phyloP scores from a whole-genome alignment of 2,888 invertebrate genomes.

The Pandemis corylana region DNA sequence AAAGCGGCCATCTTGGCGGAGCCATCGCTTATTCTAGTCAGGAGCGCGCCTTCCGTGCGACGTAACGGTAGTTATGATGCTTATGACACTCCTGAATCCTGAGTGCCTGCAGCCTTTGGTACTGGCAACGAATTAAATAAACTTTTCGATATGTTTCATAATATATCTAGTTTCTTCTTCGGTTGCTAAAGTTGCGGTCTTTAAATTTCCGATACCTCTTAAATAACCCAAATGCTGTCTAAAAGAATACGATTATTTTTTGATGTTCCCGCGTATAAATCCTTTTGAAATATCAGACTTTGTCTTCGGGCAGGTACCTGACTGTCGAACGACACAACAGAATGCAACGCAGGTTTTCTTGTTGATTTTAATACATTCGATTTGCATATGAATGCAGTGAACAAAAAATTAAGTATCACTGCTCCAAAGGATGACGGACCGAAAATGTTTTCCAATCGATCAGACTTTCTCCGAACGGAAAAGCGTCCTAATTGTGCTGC shows the following conservation, averaged over 20 bases:
- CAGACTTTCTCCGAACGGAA: constrained; percentile 44
- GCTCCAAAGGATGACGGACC: constrained; percentile 23
- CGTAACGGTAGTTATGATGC: constrained; percentile 40
- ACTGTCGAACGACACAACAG: no score
- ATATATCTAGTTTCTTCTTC: neutral
- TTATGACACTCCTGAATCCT: constrained; percentile 41
- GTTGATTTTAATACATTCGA: no score
- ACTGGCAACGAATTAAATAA: neutral
- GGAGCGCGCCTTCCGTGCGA: constrained; percentile 36
- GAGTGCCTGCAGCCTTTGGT: constrained; percentile 9
- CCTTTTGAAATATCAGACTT: neutral
- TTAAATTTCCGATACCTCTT: neutral
- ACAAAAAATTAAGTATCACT: neutral
- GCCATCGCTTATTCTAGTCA: constrained; percentile 38
- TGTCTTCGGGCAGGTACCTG: neutral
- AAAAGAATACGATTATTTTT: no score
- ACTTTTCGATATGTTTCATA: neutral
- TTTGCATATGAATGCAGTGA: neutral
- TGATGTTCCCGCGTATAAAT: no score
- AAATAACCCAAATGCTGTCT: neutral
- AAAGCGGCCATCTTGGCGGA: constrained; percentile 25
- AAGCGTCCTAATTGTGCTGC: constrained; percentile 40
- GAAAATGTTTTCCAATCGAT: constrained; percentile 43
- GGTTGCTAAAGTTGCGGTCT: neutral
- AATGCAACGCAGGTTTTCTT: no score